Base-by-base conservation (phyloP, 2,113 vertebrate genomes). In the Colistium nudipinnis region DNA sequence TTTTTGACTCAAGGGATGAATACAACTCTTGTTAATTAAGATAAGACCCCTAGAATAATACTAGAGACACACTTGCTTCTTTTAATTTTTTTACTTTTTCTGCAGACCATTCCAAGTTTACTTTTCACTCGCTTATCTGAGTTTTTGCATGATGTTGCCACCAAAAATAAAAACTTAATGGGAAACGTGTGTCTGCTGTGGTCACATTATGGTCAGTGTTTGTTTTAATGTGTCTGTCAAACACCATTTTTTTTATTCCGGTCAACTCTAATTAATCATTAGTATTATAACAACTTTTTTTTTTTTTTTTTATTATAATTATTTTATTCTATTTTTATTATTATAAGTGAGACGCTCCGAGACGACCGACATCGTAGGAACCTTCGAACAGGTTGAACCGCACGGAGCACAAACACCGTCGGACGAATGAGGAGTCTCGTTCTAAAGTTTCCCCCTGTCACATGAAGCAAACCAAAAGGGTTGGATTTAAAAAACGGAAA, bases 161-260 rank as follows among this genome's bases (percentile, higher is more conserved):
- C 76, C 83, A 86, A 66, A 67, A 93, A 92, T 93, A 93, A 93
- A 92, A 59, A 82, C 72, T 77, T 78, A 70, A 80, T 81, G 74
- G 85, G 75, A 88, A 90, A 84, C 14, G 3, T 24, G 61, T 81
- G 74, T 76, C 48, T 67, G 27, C 20, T 68, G 27, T 81, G 28
- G 19, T 78, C 73, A 17, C 10, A 35, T n/a, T n/a, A n/a, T n/a
- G n/a, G n/a, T n/a, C n/a, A n/a, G n/a, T n/a, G n/a, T n/a, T n/a
- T n/a, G n/a, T n/a, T n/a, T n/a, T n/a, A n/a, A n/a, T n/a, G n/a
- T n/a, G n/a, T n/a, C n/a, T n/a, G n/a, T n/a, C n/a, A n/a, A n/a
- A n/a, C n/a, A n/a, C n/a, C n/a, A n/a, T n/a, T n/a, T n/a, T n/a
- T n/a, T n/a, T n/a, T n/a, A n/a, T n/a, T n/a, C n/a, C n/a, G n/a